A percentile compares a stretch with the other conserved stretches of the same genome.
Evolutionary conservation across 2,888 invertebrate genomes (phyloP).

Genomic region (Microchrysa polita): DNA sequence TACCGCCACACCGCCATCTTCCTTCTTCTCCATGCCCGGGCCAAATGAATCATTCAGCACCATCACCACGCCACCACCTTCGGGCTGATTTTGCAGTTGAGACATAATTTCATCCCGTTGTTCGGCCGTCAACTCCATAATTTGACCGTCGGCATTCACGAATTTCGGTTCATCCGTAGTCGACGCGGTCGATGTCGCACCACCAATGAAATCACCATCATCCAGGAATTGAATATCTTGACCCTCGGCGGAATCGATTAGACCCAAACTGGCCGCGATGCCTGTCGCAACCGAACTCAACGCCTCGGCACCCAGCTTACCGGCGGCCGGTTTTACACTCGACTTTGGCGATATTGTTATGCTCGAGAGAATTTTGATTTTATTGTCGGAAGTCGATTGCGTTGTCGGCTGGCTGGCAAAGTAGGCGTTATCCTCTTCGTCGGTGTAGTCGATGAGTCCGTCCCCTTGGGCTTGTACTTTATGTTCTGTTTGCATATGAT

Average conservation of each 20-base stretch:
- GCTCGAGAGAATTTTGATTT: slow-evolving; percentile 67
- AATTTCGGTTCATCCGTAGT: slow-evolving; percentile 63
- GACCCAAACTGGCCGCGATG: slow-evolving; percentile 68
- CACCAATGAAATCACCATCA: slow-evolving; percentile 48
- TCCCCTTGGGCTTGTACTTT: slow-evolving; percentile 72
- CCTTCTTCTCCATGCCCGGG: not conserved
- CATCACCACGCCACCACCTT: slow-evolving; percentile 63
- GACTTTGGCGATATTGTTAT: slow-evolving; percentile 57
- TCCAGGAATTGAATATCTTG: slow-evolving; percentile 42
- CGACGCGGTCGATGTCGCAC: slow-evolving; percentile 27
- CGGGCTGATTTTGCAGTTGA: slow-evolving; percentile 62
- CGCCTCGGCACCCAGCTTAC: slow-evolving; percentile 68
- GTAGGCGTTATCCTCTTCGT: slow-evolving; percentile 63
- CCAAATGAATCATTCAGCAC: slow-evolving; percentile 57
- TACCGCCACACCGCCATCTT: not conserved
- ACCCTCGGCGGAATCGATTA: slow-evolving; percentile 62
- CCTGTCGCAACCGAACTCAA: slow-evolving; percentile 68
- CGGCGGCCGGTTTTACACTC: slow-evolving; percentile 51
- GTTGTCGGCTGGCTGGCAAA: not conserved
- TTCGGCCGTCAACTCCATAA: slow-evolving; percentile 62
- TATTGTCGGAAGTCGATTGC: slow-evolving; percentile 60
- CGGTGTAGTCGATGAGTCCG: slow-evolving; percentile 71
- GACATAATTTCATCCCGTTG: slow-evolving; percentile 63
- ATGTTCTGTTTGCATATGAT: slow-evolving; percentile 75
- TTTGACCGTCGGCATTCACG: slow-evolving; percentile 65